Conservation (phyloP, 2,888 invertebrate species). For the Chymomyza caudatula region DNA sequence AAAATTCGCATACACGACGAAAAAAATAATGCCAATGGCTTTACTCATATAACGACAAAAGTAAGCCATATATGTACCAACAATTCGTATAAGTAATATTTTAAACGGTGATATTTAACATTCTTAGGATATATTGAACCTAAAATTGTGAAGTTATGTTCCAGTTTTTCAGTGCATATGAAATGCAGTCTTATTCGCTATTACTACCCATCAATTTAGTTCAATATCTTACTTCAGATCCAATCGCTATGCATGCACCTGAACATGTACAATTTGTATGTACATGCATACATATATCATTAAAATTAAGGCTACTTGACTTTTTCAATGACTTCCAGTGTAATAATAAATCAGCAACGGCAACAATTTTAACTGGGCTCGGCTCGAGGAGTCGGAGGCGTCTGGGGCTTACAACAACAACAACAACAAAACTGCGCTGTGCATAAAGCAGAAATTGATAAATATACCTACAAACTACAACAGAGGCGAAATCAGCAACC, state of each 20-base stretch:
- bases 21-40: constrained; percentile 7
- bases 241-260: neutral
- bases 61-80: no score
- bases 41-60: neutral
- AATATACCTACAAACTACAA: constrained; percentile 19
- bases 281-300: constrained; percentile 28
- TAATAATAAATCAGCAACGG: constrained; percentile 51
- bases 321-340: constrained; percentile 69
- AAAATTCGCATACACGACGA: constrained; percentile 39
- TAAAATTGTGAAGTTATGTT: no score
- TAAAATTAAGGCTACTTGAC: constrained; percentile 62
- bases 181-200: no score
- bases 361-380: constrained; percentile 19
- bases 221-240: neutral
- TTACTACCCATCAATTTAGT: neutral
- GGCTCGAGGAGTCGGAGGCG: neutral
- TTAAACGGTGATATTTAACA: no score
- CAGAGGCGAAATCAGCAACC: constrained; percentile 22
- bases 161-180: no score
- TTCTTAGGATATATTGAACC: no score
- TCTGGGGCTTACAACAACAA: neutral
- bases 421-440: constrained; percentile 6
- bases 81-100: neutral
- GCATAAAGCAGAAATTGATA: constrained; percentile 22
- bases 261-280: neutral